A percentile compares a stretch with the other conserved stretches of the same genome.
Conservation (phyloP, 2,888 invertebrate genomes). For the Plebejus anna region DNA sequence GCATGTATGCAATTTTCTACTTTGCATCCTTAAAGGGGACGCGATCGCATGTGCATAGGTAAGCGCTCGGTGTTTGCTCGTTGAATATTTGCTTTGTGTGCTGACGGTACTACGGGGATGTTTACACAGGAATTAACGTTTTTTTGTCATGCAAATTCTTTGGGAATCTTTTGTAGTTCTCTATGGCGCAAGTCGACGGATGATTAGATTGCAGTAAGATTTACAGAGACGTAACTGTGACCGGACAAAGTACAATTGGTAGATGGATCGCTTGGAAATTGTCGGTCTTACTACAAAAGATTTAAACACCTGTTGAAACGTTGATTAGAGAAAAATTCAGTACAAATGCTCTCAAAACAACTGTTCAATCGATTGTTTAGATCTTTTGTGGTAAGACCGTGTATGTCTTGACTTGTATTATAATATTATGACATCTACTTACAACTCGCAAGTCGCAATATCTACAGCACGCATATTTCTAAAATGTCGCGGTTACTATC, state of each 20-base stretch:
- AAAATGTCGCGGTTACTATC: not conserved
- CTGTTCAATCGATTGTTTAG: too few species aligned
- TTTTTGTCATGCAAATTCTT: constrained; percentile 20
- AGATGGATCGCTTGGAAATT: not conserved
- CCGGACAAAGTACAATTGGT: too few species aligned
- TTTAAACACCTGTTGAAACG: too few species aligned
- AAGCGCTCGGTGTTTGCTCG: constrained; percentile 30
- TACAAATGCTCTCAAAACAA: too few species aligned
- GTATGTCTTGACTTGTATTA: not conserved
- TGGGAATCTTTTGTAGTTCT: not conserved
- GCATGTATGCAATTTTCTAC: constrained; percentile 48
- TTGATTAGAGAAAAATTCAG: too few species aligned
- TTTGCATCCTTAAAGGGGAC: constrained; percentile 37
- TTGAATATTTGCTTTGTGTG: constrained; percentile 26
- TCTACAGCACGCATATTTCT: too few species aligned
- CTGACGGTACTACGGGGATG: constrained; percentile 1
- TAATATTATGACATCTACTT: too few species aligned
- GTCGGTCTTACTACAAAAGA: too few species aligned
- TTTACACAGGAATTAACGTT: constrained; percentile 18
- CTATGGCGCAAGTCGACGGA: not conserved
- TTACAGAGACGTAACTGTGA: not conserved
- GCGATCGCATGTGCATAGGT: constrained; percentile 31
- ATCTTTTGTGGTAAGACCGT: too few species aligned
- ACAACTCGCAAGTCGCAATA: too few species aligned
- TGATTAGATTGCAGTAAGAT: too few species aligned